phyloP scores from a whole-genome alignment of 2,888 invertebrate species.

The Seladonia tumulorum region DNA sequence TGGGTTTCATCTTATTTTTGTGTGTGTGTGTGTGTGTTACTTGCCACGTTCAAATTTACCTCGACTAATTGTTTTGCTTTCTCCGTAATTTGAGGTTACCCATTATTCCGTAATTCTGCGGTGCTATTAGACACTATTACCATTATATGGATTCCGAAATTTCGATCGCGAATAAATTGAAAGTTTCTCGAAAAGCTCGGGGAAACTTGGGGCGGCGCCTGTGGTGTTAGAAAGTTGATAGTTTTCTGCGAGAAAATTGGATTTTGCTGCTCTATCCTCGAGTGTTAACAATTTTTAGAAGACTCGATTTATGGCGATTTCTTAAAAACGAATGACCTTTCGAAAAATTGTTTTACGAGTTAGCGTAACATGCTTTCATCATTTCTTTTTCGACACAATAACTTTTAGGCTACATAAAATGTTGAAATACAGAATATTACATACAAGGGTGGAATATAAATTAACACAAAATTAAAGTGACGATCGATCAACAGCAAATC shows the following conservation, averaged over 20 bases:
- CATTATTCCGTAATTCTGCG: not conserved
- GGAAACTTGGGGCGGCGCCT: not conserved
- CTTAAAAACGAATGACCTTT: not conserved
- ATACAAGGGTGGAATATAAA: too few species aligned
- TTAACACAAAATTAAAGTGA: too few species aligned
- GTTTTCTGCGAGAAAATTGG: not conserved
- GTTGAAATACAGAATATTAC: too few species aligned
- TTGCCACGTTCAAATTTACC: not conserved
- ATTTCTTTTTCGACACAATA: too few species aligned
- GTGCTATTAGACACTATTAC: not conserved
- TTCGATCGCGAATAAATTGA: not conserved
- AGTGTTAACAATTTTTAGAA: too few species aligned
- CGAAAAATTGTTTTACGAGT: not conserved
- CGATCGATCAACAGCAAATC: too few species aligned
- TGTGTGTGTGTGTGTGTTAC: not conserved
- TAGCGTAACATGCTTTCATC: too few species aligned
- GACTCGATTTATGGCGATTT: not conserved
- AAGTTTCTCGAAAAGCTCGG: not conserved
- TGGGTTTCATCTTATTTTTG: not conserved
- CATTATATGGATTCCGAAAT: not conserved
- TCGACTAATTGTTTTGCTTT: constrained; percentile 18
- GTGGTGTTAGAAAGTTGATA: not conserved
- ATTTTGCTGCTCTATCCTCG: not conserved
- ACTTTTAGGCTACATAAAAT: too few species aligned
- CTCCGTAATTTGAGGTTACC: not conserved